Evolutionary conservation across 2,113 vertebrate genomes (phyloP).

Genomic region (Drymodes brunneopygia): DNA sequence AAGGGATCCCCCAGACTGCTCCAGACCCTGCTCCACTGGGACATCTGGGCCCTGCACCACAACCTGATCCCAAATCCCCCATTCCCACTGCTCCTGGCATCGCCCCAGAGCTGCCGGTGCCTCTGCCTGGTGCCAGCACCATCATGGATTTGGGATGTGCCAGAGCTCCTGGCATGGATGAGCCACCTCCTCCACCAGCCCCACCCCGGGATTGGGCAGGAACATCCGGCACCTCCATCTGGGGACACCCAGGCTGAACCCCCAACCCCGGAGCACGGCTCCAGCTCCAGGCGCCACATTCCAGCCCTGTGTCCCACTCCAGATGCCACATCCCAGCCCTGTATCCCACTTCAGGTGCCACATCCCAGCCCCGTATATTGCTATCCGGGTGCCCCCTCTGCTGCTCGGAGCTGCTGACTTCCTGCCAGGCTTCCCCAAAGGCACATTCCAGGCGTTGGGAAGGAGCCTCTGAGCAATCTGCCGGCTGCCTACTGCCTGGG

Average conservation of each 20-base stretch:
- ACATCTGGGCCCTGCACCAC: neutral
- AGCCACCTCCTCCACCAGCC: neutral
- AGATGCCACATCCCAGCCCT: neutral
- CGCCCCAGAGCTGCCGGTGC: neutral
- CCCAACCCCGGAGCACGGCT: neutral
- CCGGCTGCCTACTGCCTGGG: neutral
- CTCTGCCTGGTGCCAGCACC: neutral
- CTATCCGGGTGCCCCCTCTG: rapidly evolving
- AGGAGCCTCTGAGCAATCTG: neutral
- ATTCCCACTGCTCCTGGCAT: neutral
- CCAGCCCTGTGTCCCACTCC: neutral
- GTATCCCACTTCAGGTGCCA: neutral
- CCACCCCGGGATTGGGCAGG: rapidly evolving
- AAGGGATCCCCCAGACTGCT: neutral
- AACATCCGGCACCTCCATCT: neutral
- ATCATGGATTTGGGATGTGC: neutral
- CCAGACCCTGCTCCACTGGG: too few species aligned
- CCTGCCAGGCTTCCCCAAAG: neutral
- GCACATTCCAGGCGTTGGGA: neutral
- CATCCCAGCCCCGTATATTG: neutral
- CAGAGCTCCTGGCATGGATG: neutral
- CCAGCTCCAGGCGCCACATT: neutral
- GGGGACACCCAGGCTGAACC: neutral
- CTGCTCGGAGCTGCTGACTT: neutral
- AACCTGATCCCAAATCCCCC: neutral